Evolutionary conservation across 2,797 vertebrate species (phyloP).

Genomic region (Danio albolineatus): DNA sequence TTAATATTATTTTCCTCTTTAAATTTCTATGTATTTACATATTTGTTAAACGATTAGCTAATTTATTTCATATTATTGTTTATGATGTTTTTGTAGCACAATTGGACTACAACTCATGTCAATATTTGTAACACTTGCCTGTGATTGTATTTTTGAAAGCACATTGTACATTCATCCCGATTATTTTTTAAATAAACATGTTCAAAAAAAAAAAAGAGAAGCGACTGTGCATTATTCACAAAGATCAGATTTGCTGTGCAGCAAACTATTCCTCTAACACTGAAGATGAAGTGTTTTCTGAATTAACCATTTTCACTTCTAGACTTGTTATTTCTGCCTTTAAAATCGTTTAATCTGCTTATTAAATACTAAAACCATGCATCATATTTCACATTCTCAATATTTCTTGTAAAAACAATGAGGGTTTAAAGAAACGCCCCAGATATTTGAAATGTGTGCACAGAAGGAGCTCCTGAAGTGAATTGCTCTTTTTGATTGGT

Average conservation of each 20-base stretch:
- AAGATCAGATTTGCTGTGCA: not conserved
- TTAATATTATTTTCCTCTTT: too few relatives aligned
- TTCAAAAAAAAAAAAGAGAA: too few relatives aligned
- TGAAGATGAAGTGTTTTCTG: constrained; percentile 20
- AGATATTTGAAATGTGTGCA: not conserved
- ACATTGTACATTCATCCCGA: too few relatives aligned
- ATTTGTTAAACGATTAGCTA: too few relatives aligned
- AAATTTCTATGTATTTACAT: too few relatives aligned
- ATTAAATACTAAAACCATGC: not conserved
- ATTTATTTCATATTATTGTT: too few relatives aligned
- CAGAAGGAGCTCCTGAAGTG: not conserved
- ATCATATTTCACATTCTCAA: not conserved
- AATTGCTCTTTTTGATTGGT: constrained; percentile 6
- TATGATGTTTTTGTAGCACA: too few relatives aligned
- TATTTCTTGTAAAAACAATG: not conserved
- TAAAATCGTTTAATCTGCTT: not conserved
- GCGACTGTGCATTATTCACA: constrained; percentile 45
- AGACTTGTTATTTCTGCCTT: constrained; percentile 6
- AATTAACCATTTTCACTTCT: constrained; percentile 30
- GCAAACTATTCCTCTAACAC: not conserved
- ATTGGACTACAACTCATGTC: too few relatives aligned
- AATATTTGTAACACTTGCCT: too few relatives aligned
- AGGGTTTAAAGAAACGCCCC: not conserved
- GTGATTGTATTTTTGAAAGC: too few relatives aligned
- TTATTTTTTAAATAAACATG: too few relatives aligned